Evolutionary conservation across 1,140 invertebrate species (phyloP), one percentile per base, ranked within the genome.

Genomic region (Caerostris darwini): DNA sequence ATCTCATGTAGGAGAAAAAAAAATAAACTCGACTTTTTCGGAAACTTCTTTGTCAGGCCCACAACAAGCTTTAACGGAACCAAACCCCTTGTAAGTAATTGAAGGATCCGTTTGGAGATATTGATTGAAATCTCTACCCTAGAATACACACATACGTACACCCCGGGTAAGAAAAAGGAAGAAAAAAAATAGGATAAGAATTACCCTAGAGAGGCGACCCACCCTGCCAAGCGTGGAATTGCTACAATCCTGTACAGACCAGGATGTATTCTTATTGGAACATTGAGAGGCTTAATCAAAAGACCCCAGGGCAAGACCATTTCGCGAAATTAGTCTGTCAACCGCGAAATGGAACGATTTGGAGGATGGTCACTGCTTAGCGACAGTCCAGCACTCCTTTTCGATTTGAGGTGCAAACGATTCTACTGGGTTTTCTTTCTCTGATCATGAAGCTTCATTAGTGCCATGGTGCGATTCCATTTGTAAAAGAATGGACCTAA

Each of bases 51-150:
- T 88, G 86, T 88, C 86, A 53, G 58, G 85, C 19, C 10, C 59
- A 88, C 86, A 88, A 90, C 88, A 90, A 71, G 88, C 88, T 77
- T 77, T 77, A 90, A 61, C 67, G 17, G 53, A 71, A 50, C 67
- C 57, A 53, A 77, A 2, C 67, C 67, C 57, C 58, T n/a, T n/a
- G 14, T 50, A 71, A 57, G 88, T 90, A 90, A 90, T 71, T 90
- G 88, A 90, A 69, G 69, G n/a, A 77, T 88, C 57, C 83, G 14
- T 10, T 57, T 57, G 17, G 34, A 77, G 67, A 19, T 90, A 90
- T 90, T 90, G 88, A 90, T 90, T 90, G 88, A 69, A 90, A 90
- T 90, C 88, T 77, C 53, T 58, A 71, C 64, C 54, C 64, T 10
- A 12, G 59, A 34, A 34, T 90, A 57, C n/a, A 58, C 57, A n/a